A percentile compares a stretch with the other conserved stretches of the same genome.
phyloP scores from a whole-genome alignment of 2,113 vertebrate genomes.

The Scalopus aquaticus region DNA sequence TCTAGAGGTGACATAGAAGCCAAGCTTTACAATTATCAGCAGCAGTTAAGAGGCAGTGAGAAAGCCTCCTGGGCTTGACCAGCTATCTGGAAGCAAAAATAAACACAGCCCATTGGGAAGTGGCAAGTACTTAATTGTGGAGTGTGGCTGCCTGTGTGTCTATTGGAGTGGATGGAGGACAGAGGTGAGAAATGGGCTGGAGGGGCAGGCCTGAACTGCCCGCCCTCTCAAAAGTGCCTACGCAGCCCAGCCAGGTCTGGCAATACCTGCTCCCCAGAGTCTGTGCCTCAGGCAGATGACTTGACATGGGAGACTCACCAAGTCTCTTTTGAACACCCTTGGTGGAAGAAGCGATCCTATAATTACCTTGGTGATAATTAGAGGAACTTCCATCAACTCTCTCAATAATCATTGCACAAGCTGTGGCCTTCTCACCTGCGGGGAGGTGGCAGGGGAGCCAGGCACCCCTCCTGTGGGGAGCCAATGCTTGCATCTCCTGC shows the following conservation, averaged over 20 bases:
- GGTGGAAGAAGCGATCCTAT: constrained; percentile 57
- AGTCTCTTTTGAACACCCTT: constrained; percentile 59
- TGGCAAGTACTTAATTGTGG: not conserved
- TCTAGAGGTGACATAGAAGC: not conserved
- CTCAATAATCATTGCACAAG: constrained; percentile 71
- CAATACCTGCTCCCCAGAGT: constrained; percentile 17
- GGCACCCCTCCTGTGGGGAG: not conserved
- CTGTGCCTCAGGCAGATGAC: constrained; percentile 43
- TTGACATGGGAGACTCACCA: not conserved
- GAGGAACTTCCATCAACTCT: constrained; percentile 65
- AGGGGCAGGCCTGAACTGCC: not conserved
- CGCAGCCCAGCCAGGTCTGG: not conserved
- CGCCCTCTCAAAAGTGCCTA: not conserved
- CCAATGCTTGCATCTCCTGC: not conserved
- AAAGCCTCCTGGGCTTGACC: not conserved
- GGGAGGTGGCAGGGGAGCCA: not conserved
- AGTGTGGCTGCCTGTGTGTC: not conserved
- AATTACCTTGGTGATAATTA: constrained; percentile 77
- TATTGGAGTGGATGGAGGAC: not conserved
- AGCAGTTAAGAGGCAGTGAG: not conserved
- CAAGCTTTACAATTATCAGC: not conserved
- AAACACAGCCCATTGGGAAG: not conserved
- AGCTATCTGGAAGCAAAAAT: not conserved
- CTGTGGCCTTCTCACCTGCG: constrained; percentile 43
- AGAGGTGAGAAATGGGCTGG: not conserved